These are phyloP conservation scores for Carassius carassius DNA, from an alignment of 2,113 vertebrate genomes.

Conservation along the genomic window DNA sequence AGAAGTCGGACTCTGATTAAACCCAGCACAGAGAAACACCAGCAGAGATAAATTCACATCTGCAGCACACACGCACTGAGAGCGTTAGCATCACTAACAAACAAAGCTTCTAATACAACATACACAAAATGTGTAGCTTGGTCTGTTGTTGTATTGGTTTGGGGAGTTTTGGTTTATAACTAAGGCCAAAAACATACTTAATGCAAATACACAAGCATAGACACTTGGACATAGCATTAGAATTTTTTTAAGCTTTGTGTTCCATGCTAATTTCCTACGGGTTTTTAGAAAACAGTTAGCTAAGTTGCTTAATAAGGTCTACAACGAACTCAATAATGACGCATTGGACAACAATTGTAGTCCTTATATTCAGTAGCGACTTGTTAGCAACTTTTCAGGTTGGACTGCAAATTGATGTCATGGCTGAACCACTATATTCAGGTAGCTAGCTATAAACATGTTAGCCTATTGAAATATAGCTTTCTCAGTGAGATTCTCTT, in stretches of 20 bases:
- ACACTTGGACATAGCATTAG: background rate
- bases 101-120: background rate
- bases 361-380: background rate
- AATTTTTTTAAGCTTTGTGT: background rate
- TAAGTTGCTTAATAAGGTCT: background rate
- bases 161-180: background rate
- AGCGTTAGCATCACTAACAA: background rate
- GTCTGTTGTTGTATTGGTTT: background rate
- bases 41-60: background rate
- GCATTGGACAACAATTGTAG: background rate
- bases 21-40: background rate
- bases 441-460: background rate
- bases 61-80: background rate
- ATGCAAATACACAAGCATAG: background rate
- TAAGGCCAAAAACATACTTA: background rate
- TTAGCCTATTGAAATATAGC: background rate
- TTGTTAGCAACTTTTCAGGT: background rate
- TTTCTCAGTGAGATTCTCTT: background rate
- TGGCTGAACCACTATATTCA: background rate
- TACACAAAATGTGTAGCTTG: background rate
- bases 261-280: background rate
- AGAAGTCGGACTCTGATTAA: constrained; percentile 3
- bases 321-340: no score
- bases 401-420: background rate
- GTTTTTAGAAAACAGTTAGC: background rate